These are phyloP conservation scores for Mactromeris polynyma DNA, from an alignment of 2,888 invertebrate species.

Conservation along the genomic window DNA sequence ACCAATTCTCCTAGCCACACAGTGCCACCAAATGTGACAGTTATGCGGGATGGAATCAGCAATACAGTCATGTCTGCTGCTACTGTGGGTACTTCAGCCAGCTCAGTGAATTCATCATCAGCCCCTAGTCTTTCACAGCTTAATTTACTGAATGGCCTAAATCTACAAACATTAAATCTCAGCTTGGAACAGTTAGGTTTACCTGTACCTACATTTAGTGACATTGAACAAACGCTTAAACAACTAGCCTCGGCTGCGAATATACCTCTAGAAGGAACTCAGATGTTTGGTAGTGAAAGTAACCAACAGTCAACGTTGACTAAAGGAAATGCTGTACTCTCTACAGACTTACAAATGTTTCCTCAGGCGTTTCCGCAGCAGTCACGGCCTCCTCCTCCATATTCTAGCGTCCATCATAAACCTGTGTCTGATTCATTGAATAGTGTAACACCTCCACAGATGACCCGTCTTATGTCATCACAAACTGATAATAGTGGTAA, in stretches of 20 bases:
- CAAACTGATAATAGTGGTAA: conserved; percentile 11
- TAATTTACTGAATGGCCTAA: conserved; percentile 57
- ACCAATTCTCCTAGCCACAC: conserved; percentile 11
- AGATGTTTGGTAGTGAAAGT: conserved; percentile 12
- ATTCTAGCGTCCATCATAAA: conserved; percentile 64
- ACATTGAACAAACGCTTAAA: conserved; percentile 69
- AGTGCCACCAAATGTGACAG: conserved; percentile 37
- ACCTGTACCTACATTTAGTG: conserved; percentile 65
- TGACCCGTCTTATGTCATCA: not conserved
- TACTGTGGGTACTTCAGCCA: not conserved
- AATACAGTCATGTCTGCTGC: not conserved
- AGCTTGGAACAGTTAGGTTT: conserved; percentile 64
- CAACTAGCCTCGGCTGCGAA: conserved; percentile 63
- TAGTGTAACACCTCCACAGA: conserved; percentile 1
- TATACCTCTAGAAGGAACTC: conserved; percentile 56
- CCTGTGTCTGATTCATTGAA: conserved; percentile 21
- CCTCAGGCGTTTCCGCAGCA: conserved; percentile 51
- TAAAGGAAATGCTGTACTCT: conserved; percentile 23
- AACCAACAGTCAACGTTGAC: conserved; percentile 29
- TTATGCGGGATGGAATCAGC: conserved; percentile 28
- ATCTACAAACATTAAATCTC: conserved; percentile 62
- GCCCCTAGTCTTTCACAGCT: conserved; percentile 57
- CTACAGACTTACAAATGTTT: conserved; percentile 52
- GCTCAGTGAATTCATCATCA: conserved; percentile 17
- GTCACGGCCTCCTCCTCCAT: conserved; percentile 66